These are phyloP conservation scores for Lymantria monacha DNA, from an alignment of 2,888 invertebrate species.

Conservation along the genomic window DNA sequence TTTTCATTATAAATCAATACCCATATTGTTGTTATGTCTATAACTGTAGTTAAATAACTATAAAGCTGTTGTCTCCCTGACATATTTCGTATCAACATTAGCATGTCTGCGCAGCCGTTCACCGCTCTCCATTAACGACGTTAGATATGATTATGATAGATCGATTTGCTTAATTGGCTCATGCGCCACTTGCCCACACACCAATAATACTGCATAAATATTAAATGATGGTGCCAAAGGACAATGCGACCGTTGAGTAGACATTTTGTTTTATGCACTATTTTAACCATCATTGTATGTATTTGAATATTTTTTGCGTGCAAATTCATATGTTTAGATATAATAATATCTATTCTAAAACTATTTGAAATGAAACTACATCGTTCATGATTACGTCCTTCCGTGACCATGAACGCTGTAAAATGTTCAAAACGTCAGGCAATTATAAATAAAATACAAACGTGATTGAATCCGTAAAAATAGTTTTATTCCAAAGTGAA, in stretches of 20 bases:
- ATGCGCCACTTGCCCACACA: slow-evolving; percentile 41
- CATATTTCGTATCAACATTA: slow-evolving; percentile 49
- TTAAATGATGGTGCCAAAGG: slow-evolving; percentile 34
- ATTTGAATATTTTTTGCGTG: slow-evolving; percentile 20
- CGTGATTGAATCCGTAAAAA: too few species aligned
- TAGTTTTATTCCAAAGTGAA: too few species aligned
- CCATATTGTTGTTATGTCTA: too few species aligned
- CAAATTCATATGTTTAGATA: neutral
- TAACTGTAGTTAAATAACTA: neutral
- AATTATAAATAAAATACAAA: too few species aligned
- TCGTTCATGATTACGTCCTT: too few species aligned
- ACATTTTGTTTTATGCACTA: slow-evolving; percentile 35
- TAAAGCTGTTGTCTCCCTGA: slow-evolving; percentile 44
- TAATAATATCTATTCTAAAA: too few species aligned
- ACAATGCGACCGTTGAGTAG: slow-evolving; percentile 37
- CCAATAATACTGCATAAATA: slow-evolving; percentile 35
- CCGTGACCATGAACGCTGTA: too few species aligned
- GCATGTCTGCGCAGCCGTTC: slow-evolving; percentile 46
- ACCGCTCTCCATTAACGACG: slow-evolving; percentile 36
- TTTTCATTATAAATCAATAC: too few species aligned
- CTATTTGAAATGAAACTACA: too few species aligned
- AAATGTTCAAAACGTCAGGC: too few species aligned
- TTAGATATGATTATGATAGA: slow-evolving; percentile 52
- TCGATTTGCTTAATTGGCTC: slow-evolving; percentile 52
- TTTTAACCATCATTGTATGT: slow-evolving; percentile 34